A percentile compares a stretch with the other conserved stretches of the same genome.
These are phyloP conservation scores for Aplysia californica DNA, from an alignment of 1,140 invertebrate species.

Conservation along the genomic window DNA sequence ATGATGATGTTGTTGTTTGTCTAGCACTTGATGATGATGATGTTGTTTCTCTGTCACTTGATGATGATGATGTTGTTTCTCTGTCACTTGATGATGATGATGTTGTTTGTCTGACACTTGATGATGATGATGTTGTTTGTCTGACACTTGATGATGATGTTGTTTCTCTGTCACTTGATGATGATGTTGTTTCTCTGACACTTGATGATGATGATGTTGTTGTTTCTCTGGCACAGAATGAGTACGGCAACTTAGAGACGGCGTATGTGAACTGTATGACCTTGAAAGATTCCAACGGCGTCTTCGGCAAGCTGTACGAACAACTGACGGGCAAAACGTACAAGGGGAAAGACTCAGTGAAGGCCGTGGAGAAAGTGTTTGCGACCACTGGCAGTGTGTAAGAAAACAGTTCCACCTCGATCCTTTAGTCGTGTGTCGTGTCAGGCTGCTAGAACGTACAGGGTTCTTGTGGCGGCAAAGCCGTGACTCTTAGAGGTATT, in stretches of 20 bases:
- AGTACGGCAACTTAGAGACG: conserved; percentile 44
- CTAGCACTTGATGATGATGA: too few relatives aligned
- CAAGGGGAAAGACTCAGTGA: conserved; percentile 41
- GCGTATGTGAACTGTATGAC: conserved; percentile 61
- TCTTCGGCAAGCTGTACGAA: conserved; percentile 49
- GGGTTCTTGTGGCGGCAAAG: conserved; percentile 19
- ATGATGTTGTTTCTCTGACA: too few relatives aligned
- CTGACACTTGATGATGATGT: too few relatives aligned
- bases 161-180: too few relatives aligned
- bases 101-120: too few relatives aligned
- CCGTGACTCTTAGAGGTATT: background rate
- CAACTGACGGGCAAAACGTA: conserved; percentile 48
- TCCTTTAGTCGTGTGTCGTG: too few relatives aligned
- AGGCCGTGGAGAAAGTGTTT: conserved; percentile 51
- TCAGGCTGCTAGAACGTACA: conserved; percentile 58
- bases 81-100: too few relatives aligned
- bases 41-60: too few relatives aligned
- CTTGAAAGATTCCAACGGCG: conserved; percentile 47
- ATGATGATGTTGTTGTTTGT: too few relatives aligned
- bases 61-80: too few relatives aligned
- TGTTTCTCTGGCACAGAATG: conserved; percentile 34
- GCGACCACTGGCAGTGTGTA: conserved; percentile 39
- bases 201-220: background rate
- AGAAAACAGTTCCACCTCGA: too few relatives aligned
- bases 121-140: too few relatives aligned